Evolutionary conservation across 2,888 invertebrate genomes (phyloP), one percentile per base, ranked within the genome.

Genomic region (Aquatica leii): DNA sequence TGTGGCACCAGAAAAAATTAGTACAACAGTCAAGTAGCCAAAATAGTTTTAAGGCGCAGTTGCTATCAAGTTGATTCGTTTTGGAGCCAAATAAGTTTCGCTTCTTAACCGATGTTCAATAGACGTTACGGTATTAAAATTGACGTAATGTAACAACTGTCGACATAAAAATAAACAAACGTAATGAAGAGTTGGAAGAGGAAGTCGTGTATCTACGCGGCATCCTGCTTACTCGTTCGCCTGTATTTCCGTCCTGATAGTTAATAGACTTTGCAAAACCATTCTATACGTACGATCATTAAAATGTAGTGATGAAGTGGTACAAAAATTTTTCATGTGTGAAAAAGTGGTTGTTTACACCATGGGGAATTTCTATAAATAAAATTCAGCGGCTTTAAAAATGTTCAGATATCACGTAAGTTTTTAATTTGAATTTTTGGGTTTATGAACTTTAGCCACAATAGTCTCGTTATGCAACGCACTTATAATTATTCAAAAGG

Each of bases 191-290:
- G 41, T 53, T 63, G 34, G 59, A 58, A 63, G 41, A 54, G 63
- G 63, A 63, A 63, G 59, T 63, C 55, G 55, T 34, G 51, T 63
- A 63, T 63, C 63, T 63, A 51, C 43, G 34, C 51, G 59, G 59
- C 55, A 59, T 63, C 63, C 63, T 63, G 59, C 59, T 37, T 59
- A 48, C 34, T 35, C 62, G 21, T 59, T 56, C 62, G 57, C 49
- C 53, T 59, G 59, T 59, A 59, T 63, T 63, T 63, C 63, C 63
- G 63, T 55, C 40, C 41, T 43, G 54, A 49, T 48, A 37, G 46
- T 53, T 59, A 35, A 34, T 51, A 52, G 24, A 53, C 14, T 40
- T 40, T 41, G 35, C 53, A 21, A 54, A 35, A 54, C 35, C 18
- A 20, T 41, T n/a, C 11, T 12, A 14, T 12, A 14, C 35, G 31